Base-by-base conservation (phyloP, 2,113 vertebrate species). In the Rhinoderma darwinii region DNA sequence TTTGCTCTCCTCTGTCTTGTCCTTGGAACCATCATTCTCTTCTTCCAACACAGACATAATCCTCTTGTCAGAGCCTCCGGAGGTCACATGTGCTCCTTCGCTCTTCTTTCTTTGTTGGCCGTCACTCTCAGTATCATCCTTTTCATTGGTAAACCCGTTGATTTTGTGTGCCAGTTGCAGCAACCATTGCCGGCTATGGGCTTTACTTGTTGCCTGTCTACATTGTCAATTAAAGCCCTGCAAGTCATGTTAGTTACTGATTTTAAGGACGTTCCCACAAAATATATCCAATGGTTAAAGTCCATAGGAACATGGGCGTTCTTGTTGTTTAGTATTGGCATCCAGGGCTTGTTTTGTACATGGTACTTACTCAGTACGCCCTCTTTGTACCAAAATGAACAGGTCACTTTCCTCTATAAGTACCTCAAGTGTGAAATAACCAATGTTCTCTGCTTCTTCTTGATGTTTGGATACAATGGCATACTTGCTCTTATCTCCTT, bases 171-270 rank as follows among this genome's bases (percentile, higher is more conserved):
- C 88, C 91, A 61, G 54, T 82, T 95, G 17, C 95, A 95, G 91
- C 84, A 94, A 74, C 93, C 94, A 0, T 82, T 95, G 43, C 92
- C 75, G 25, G 91, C 90, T 68, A 61, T 94, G 87, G 94, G 94
- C 39, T 93, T 94, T 82, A 94, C 94, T 0, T 61, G 93, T 7
- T 85, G 92, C 1, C 84, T 95, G 50, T 92, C 94, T 7, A 89
- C 92, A 79, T 89, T 95, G 39, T 87, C 91, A 15, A 91, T 87
- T 43, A 88, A 93, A 50, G 94, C 95, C 6, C 83, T 96, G 22
- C 94, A 95, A 93, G 93, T 96, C 39, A 88, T 95, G 63, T 92
- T 90, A 25, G 88, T 95, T 68, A 92, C 90, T 5, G 95, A 96
- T 89, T 94, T 96, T 84, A 93, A 92, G n/a, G 87, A 92, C 51